These are phyloP conservation scores for Phocoena phocoena DNA, from an alignment of 2,113 vertebrate genomes.

Conservation along the genomic window DNA sequence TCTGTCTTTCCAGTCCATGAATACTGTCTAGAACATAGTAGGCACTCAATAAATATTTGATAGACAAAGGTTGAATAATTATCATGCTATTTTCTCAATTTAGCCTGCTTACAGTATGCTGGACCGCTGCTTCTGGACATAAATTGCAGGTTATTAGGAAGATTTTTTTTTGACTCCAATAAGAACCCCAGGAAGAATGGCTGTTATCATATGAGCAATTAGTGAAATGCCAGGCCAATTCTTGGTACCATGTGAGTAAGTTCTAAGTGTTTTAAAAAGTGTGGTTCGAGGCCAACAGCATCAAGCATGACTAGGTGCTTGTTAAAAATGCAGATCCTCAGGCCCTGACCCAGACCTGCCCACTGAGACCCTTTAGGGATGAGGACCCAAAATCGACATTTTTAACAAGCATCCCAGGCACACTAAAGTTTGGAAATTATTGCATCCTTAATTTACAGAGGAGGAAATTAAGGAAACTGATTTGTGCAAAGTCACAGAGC, in stretches of 20 bases:
- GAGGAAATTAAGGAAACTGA: neutral
- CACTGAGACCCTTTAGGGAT: neutral
- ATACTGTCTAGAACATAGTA: conserved; percentile 18
- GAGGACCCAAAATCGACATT: neutral
- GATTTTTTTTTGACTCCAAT: neutral
- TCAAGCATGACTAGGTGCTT: neutral
- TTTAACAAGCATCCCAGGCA: neutral
- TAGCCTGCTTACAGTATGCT: neutral
- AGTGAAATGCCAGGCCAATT: neutral
- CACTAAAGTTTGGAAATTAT: neutral
- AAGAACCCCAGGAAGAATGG: neutral
- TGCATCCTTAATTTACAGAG: neutral
- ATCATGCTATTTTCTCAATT: neutral
- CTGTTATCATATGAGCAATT: conserved; percentile 8
- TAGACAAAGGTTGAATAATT: conserved; percentile 28
- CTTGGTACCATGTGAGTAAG: neutral
- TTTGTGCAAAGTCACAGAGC: neutral
- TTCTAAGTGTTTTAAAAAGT: neutral
- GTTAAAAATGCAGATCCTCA: neutral
- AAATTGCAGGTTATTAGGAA: conserved; percentile 6
- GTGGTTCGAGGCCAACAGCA: neutral
- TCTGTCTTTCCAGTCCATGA: conserved; percentile 33
- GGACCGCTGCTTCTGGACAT: conserved; percentile 25
- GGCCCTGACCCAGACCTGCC: neutral
- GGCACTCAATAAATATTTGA: neutral